phyloP scores from a whole-genome alignment of 2,888 invertebrate genomes.

The Plebejus melissa region DNA sequence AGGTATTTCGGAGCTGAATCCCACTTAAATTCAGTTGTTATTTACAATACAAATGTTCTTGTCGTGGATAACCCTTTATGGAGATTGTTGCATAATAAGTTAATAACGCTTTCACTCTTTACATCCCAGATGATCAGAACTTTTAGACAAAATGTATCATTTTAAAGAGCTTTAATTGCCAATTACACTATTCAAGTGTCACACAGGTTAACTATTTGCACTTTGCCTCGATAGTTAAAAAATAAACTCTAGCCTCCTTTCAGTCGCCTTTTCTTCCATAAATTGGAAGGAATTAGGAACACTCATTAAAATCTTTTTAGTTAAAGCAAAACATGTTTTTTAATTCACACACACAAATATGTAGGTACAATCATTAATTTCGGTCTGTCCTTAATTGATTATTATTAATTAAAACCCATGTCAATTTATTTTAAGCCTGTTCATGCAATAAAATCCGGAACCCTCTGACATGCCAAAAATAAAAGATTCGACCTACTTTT shows the following conservation, averaged over 20 bases:
- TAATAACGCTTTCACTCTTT: not conserved
- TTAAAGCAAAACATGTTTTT: not conserved
- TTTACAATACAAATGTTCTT: not conserved
- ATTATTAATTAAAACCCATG: not conserved
- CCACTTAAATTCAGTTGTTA: not conserved
- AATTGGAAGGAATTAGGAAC: not conserved
- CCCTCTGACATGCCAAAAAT: slow-evolving; percentile 35
- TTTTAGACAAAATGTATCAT: not conserved
- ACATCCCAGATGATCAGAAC: not conserved
- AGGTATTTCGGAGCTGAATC: not conserved
- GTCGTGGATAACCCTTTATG: not conserved
- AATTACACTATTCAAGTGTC: not conserved
- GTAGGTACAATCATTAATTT: not conserved
- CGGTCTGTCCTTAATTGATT: not conserved
- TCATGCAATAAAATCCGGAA: slow-evolving; percentile 11
- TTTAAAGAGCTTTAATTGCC: not conserved
- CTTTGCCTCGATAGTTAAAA: not conserved
- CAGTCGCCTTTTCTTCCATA: not conserved
- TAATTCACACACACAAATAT: not conserved
- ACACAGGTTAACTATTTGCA: not conserved
- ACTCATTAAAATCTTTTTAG: not conserved
- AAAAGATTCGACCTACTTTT: slow-evolving; percentile 59
- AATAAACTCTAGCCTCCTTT: not conserved
- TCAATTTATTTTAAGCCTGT: not conserved
- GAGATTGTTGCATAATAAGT: slow-evolving; percentile 8